Conservation (phyloP, 2,797 vertebrate genomes). For the Lutjanus argentimaculatus region DNA sequence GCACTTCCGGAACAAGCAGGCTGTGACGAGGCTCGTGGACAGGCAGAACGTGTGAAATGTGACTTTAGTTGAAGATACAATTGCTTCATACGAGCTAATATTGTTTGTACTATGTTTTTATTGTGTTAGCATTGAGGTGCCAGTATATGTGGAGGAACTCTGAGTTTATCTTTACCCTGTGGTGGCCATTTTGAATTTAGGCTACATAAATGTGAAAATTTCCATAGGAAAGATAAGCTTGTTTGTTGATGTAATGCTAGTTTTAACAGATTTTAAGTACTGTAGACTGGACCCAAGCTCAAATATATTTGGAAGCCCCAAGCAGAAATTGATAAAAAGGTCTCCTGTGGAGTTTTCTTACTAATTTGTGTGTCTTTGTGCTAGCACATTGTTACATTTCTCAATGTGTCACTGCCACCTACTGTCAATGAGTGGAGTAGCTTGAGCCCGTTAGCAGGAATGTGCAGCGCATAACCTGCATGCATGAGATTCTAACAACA, state of each 20-base stretch:
- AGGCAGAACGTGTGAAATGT: conserved; percentile 12
- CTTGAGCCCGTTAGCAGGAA: background rate
- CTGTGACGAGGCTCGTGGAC: background rate
- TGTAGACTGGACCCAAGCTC: background rate
- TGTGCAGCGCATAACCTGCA: background rate
- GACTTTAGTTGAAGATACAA: conserved; percentile 16
- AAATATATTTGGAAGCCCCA: background rate
- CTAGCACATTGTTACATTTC: background rate
- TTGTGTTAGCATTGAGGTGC: conserved; percentile 32
- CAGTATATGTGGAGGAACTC: conserved; percentile 11
- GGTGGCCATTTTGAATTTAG: conserved; percentile 25
- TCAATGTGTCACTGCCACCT: background rate
- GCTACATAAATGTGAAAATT: background rate
- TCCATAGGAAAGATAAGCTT: background rate
- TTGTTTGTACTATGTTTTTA: conserved; percentile 21
- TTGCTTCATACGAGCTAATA: conserved; percentile 14
- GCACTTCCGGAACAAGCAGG: background rate
- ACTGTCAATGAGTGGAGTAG: background rate
- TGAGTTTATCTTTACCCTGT: background rate
- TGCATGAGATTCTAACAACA: background rate
- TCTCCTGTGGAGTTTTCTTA: background rate
- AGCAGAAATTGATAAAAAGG: background rate
- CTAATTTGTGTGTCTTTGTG: background rate
- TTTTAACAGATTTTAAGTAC: background rate
- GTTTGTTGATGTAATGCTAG: background rate